phyloP scores from a whole-genome alignment of 2,888 invertebrate genomes.

The Amiota communis region DNA sequence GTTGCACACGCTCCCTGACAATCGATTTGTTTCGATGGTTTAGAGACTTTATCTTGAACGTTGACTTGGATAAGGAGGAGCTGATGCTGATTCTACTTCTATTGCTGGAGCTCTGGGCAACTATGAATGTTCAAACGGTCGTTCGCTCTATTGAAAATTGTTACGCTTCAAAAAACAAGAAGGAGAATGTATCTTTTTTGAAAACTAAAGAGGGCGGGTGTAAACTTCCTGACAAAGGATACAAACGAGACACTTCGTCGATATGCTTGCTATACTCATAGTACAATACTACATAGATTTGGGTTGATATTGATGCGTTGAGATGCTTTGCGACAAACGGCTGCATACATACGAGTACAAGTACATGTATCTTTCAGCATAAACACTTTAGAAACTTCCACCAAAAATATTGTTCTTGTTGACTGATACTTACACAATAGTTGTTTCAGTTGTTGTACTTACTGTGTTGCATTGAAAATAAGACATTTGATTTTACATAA shows the following conservation, averaged over 20 bases:
- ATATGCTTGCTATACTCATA: background rate
- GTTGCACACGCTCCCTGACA: constrained; percentile 53
- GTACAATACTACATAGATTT: too few relatives aligned
- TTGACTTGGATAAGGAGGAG: too few relatives aligned
- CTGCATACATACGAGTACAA: constrained; percentile 29
- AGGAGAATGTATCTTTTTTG: too few relatives aligned
- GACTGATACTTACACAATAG: too few relatives aligned
- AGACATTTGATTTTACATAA: constrained; percentile 16
- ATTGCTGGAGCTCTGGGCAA: too few relatives aligned
- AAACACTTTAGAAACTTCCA: constrained; percentile 41
- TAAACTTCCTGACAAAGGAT: constrained; percentile 52
- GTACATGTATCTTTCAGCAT: constrained; percentile 52
- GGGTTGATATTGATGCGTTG: too few relatives aligned
- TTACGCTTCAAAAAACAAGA: background rate
- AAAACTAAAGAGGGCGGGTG: constrained; percentile 24
- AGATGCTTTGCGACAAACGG: background rate
- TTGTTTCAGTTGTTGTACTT: background rate
- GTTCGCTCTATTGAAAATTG: background rate
- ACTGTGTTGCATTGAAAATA: constrained; percentile 4
- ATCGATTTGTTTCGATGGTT: constrained; percentile 51
- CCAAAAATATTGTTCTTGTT: constrained; percentile 6
- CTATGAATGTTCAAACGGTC: background rate
- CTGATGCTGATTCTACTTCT: too few relatives aligned
- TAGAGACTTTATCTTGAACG: background rate
- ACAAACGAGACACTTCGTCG: constrained; percentile 2